Conservation (phyloP, 2,113 vertebrate species). For the Cardinalis cardinalis region DNA sequence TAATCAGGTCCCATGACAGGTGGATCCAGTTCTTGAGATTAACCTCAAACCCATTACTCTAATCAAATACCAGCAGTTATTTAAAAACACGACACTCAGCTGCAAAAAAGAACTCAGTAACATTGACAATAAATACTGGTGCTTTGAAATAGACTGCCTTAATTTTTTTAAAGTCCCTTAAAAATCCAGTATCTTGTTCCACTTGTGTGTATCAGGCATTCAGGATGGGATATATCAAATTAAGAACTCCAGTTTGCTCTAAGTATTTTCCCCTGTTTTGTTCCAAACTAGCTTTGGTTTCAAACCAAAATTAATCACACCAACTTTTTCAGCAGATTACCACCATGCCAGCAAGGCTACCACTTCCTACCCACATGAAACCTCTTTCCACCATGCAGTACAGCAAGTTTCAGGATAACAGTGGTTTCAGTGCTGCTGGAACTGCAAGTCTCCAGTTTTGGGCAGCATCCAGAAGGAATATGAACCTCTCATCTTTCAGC, state of each 20-base stretch:
- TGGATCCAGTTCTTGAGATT: not conserved
- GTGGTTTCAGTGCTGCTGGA: not conserved
- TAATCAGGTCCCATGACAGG: not conserved
- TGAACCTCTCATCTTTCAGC: not conserved
- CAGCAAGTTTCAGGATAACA: not conserved
- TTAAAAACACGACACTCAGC: not conserved
- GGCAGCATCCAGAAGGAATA: not conserved
- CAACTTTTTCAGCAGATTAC: not conserved
- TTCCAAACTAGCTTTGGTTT: not conserved
- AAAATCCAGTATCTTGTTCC: not conserved
- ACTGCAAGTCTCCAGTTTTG: not conserved
- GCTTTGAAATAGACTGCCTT: not conserved
- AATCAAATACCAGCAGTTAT: not conserved
- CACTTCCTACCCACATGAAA: not conserved
- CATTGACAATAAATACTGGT: not conserved
- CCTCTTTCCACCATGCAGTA: accelerated
- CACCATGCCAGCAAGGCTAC: not conserved
- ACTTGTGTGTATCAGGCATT: not conserved
- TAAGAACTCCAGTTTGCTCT: not conserved
- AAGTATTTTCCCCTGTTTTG: not conserved
- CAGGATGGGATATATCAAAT: not conserved
- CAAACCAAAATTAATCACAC: not conserved
- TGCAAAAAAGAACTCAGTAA: not conserved
- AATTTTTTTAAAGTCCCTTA: not conserved
- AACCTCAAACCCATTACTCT: not conserved